A percentile compares a stretch with the other conserved stretches of the same genome.
Conservation (phyloP, 2,888 invertebrate genomes). For the Argyresthia albistria region DNA sequence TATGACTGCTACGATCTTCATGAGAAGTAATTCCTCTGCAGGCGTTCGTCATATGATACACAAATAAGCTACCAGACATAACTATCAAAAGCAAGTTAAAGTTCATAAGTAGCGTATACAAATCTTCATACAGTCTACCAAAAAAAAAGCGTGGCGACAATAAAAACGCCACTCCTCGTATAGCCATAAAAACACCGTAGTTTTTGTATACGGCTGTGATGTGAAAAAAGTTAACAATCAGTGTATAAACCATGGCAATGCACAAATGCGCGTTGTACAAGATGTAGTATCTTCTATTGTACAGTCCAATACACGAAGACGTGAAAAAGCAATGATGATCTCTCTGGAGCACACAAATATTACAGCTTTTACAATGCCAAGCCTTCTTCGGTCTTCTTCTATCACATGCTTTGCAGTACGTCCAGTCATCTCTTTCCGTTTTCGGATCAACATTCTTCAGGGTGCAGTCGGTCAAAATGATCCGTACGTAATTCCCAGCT, state of each 20-base stretch:
- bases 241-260: constrained; percentile 76
- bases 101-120: constrained; percentile 28
- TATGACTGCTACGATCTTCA: constrained; percentile 15
- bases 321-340: constrained; percentile 91
- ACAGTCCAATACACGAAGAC: constrained; percentile 85
- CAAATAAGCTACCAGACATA: constrained; percentile 25
- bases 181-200: constrained; percentile 19
- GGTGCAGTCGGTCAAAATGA: background rate
- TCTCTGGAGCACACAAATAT: constrained; percentile 83
- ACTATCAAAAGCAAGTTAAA: constrained; percentile 27
- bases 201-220: constrained; percentile 49
- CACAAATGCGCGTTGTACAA: constrained; percentile 79
- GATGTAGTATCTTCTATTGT: constrained; percentile 86
- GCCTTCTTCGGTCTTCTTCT: constrained; percentile 79
- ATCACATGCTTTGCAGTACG: constrained; percentile 83
- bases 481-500: constrained; percentile 33
- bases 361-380: constrained; percentile 89
- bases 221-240: constrained; percentile 77
- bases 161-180: background rate
- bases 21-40: constrained; percentile 63
- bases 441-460: background rate
- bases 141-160: constrained; percentile 18
- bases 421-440: constrained; percentile 56
- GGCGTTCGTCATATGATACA: constrained; percentile 56
- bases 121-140: constrained; percentile 19